These are phyloP conservation scores for Epinotia ramella DNA, from an alignment of 2,888 invertebrate species.

Conservation along the genomic window DNA sequence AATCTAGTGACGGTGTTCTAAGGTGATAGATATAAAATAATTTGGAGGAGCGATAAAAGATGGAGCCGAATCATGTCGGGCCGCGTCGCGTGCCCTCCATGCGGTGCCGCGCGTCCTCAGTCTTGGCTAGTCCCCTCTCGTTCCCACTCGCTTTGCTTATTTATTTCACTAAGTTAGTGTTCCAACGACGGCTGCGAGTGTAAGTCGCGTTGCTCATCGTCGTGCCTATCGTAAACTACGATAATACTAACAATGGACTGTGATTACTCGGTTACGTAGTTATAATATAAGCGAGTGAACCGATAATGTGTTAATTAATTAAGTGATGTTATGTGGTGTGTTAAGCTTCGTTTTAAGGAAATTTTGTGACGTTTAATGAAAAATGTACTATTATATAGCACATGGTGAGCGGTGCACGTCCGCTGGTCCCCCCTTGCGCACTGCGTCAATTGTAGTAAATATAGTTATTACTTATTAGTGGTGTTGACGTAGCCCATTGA, in stretches of 20 bases:
- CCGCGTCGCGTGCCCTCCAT: slow-evolving; percentile 49
- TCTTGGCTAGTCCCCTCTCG: slow-evolving; percentile 66
- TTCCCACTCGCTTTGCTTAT: slow-evolving; percentile 70
- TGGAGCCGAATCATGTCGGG: slow-evolving; percentile 4
- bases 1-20: background rate
- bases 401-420: slow-evolving; percentile 60
- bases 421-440: slow-evolving; percentile 61
- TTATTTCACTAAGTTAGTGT: slow-evolving; percentile 73
- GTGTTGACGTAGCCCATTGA: slow-evolving; percentile 38
- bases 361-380: slow-evolving; percentile 47
- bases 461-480: slow-evolving; percentile 57
- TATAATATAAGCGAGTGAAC: slow-evolving; percentile 56
- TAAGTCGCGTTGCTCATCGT: slow-evolving; percentile 66
- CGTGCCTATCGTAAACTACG: slow-evolving; percentile 50
- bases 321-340: slow-evolving; percentile 47
- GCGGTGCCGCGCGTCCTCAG: slow-evolving; percentile 52
- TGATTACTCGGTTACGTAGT: slow-evolving; percentile 61
- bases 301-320: slow-evolving; percentile 55
- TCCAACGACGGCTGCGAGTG: slow-evolving; percentile 68
- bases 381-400: slow-evolving; percentile 57
- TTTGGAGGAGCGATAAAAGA: slow-evolving; percentile 14
- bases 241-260: slow-evolving; percentile 63
- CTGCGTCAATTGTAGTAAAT: slow-evolving; percentile 70
- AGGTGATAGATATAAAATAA: slow-evolving; percentile 12
- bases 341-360: slow-evolving; percentile 52